Evolutionary conservation across 2,797 vertebrate genomes (phyloP).

Genomic region (Todus mexicanus): DNA sequence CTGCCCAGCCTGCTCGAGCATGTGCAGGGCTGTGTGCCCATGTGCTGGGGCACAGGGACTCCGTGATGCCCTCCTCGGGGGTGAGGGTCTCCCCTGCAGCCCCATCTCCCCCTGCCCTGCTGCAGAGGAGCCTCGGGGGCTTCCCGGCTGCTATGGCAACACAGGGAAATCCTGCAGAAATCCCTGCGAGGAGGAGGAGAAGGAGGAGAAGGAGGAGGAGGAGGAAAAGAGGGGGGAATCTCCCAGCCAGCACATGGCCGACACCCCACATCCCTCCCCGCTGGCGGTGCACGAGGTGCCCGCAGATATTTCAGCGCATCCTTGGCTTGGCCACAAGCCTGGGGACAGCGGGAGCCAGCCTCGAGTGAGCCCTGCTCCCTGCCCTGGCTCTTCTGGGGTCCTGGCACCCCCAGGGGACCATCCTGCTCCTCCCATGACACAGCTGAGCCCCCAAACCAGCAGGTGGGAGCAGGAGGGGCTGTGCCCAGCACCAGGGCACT

Average conservation of each 20-base stretch:
- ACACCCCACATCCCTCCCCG: fast-evolving
- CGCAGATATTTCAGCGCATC: fast-evolving
- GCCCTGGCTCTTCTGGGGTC: not conserved
- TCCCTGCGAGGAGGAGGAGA: not conserved
- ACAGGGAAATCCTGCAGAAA: constrained; percentile 39
- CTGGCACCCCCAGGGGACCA: not conserved
- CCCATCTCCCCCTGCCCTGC: not conserved
- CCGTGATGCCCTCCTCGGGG: too few relatives aligned
- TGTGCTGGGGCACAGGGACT: not conserved
- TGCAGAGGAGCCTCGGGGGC: not conserved
- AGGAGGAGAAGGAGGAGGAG: not conserved
- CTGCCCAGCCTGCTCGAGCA: fast-evolving
- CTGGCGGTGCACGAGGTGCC: fast-evolving
- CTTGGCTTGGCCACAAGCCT: not conserved
- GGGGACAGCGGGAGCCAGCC: not conserved
- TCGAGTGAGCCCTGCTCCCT: not conserved
- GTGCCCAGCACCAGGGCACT: fast-evolving
- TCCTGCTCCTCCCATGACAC: not conserved
- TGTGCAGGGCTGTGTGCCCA: not conserved
- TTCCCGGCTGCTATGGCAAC: constrained; percentile 34
- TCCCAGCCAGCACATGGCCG: not conserved
- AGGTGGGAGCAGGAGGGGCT: fast-evolving
- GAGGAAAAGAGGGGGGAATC: not conserved
- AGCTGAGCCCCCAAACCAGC: not conserved
- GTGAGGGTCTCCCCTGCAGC: not conserved